Conservation (phyloP, 2,113 vertebrate genomes). For the Casuarius casuarius region DNA sequence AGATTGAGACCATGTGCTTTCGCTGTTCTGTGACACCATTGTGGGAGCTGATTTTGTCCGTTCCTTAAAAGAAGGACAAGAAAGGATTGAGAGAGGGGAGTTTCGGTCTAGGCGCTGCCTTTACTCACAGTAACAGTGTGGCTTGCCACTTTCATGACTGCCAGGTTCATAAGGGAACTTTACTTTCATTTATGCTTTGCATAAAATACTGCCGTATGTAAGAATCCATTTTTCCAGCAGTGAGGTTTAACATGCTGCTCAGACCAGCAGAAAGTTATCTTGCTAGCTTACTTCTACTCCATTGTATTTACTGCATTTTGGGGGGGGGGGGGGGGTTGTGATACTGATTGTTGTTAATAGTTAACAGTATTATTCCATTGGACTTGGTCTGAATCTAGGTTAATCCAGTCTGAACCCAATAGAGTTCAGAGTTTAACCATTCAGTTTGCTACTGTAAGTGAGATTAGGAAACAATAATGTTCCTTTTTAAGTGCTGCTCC, state of each 20-base stretch:
- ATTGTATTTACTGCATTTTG: not conserved
- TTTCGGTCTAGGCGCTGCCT: not conserved
- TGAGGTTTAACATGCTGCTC: not conserved
- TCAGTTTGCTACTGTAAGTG: not conserved
- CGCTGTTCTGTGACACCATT: not conserved
- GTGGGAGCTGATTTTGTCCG: not conserved
- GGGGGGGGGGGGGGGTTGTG: not conserved
- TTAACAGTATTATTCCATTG: not conserved
- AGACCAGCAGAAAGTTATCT: not conserved
- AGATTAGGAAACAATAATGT: not conserved
- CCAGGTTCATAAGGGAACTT: not conserved
- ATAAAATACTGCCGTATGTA: not conserved
- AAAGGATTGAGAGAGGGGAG: not conserved
- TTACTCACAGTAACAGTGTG: not conserved
- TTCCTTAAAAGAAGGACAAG: not conserved
- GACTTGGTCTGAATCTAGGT: not conserved
- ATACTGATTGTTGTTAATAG: not conserved
- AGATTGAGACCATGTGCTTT: not conserved
- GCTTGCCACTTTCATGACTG: not conserved
- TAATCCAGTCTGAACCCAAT: not conserved
- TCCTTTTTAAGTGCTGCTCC: not conserved
- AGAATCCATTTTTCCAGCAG: not conserved
- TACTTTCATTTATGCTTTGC: not conserved
- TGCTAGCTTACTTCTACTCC: not conserved
- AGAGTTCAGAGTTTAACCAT: not conserved